phyloP scores from a whole-genome alignment of 2,888 invertebrate genomes.

The Melanophora roralis region DNA sequence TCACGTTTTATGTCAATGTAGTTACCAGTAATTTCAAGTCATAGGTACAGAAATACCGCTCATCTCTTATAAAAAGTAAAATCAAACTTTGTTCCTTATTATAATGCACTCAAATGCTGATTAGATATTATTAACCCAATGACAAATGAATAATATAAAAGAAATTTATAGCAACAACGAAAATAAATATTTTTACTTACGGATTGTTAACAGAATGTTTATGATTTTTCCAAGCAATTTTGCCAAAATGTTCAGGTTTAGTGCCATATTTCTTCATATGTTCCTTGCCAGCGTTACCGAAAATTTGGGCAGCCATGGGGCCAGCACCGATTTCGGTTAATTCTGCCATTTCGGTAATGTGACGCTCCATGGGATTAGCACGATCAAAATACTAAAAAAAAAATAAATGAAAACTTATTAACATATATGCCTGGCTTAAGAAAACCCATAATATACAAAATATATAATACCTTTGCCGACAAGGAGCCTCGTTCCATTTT shows the following conservation, averaged over 20 bases:
- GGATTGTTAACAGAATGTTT: constrained; percentile 98
- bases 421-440: no score
- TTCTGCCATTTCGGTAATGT: constrained; percentile 90
- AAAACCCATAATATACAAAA: background rate
- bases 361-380: constrained; percentile 93
- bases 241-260: constrained; percentile 94
- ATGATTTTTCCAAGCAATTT: constrained; percentile 98
- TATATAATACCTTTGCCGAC: constrained; percentile 80
- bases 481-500: constrained; percentile 98
- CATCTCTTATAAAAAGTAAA: no score
- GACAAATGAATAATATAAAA: no score
- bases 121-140: no score
- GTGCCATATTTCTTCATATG: constrained; percentile 92
- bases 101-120: background rate
- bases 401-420: constrained; percentile 22
- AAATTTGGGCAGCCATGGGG: constrained; percentile 95
- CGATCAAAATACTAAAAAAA: constrained; percentile 84
- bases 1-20: no score
- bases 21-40: no score
- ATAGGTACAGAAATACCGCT: no score
- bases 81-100: background rate
- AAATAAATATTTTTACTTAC: constrained; percentile 80
- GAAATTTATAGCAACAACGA: background rate
- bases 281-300: constrained; percentile 96
- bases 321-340: constrained; percentile 87